Evolutionary conservation across 2,797 vertebrate species (phyloP).

Genomic region (Oryzias sinensis): DNA sequence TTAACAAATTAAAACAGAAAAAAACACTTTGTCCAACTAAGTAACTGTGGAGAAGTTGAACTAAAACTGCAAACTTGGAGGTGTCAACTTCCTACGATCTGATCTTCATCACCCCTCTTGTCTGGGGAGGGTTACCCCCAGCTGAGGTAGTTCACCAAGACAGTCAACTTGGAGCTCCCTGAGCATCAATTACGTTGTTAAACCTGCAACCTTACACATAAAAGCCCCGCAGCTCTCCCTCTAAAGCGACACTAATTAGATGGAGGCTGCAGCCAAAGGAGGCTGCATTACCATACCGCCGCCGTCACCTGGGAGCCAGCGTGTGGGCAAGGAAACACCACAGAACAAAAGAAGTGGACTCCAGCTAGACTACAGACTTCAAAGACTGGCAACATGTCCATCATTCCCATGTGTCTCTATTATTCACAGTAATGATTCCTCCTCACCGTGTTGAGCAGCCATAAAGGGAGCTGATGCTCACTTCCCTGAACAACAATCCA

Average conservation of each 20-base stretch:
- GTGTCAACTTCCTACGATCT: slow-evolving; percentile 18
- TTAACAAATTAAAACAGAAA: no score
- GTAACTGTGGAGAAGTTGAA: no score
- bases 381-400: slow-evolving; percentile 15
- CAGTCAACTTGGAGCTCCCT: slow-evolving; percentile 47
- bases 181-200: slow-evolving; percentile 68
- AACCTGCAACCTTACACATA: slow-evolving; percentile 63
- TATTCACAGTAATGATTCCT: slow-evolving; percentile 41
- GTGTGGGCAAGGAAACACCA: slow-evolving; percentile 25
- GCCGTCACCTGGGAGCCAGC: slow-evolving; percentile 34
- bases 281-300: slow-evolving; percentile 54
- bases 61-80: not conserved
- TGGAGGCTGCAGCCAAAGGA: slow-evolving; percentile 40
- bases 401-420: slow-evolving; percentile 16
- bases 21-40: no score
- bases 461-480: slow-evolving; percentile 21
- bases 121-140: slow-evolving; percentile 33
- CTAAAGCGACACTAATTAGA: slow-evolving; percentile 72
- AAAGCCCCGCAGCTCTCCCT: slow-evolving; percentile 52
- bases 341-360: slow-evolving; percentile 17
- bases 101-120: slow-evolving; percentile 24
- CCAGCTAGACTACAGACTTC: slow-evolving; percentile 16
- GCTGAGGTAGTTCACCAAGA: slow-evolving; percentile 32
- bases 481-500: slow-evolving; percentile 32
- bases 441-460: slow-evolving; percentile 35